Evolutionary conservation across 2,888 invertebrate genomes (phyloP).

Genomic region (Spialia ferax): DNA sequence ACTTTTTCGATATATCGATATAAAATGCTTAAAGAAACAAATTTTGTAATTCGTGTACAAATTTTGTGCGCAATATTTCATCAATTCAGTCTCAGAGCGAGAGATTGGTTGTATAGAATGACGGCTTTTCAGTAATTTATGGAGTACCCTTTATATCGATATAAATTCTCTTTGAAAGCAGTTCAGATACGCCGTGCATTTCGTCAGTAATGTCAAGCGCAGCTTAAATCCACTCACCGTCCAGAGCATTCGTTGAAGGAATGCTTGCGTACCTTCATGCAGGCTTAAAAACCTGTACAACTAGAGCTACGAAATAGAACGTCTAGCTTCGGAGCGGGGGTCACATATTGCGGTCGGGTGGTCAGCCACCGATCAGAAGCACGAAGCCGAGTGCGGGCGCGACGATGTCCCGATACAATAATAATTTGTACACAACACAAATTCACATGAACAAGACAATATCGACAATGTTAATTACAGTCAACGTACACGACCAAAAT

Average conservation of each 20-base stretch:
- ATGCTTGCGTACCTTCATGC: constrained; percentile 83
- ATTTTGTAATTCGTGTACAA: not conserved
- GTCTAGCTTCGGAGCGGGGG: constrained; percentile 73
- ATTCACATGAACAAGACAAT: constrained; percentile 86
- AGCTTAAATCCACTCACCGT: constrained; percentile 78
- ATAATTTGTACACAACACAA: constrained; percentile 80
- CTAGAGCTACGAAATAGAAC: constrained; percentile 74
- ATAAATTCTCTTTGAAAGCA: constrained; percentile 44
- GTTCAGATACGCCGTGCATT: constrained; percentile 47
- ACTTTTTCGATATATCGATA: constrained; percentile 54
- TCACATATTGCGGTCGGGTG: constrained; percentile 72
- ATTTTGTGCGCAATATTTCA: not conserved
- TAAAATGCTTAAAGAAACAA: constrained; percentile 39
- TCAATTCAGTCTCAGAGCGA: not conserved
- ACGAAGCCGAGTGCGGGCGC: constrained; percentile 83
- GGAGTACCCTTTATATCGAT: constrained; percentile 49
- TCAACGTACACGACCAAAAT: constrained; percentile 85
- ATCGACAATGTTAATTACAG: constrained; percentile 72
- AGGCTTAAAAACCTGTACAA: constrained; percentile 69
- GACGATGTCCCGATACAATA: constrained; percentile 65
- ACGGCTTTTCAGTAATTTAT: not conserved
- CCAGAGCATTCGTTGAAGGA: constrained; percentile 78
- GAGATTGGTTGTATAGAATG: not conserved
- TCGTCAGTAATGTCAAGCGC: constrained; percentile 56
- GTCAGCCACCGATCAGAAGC: constrained; percentile 76